Base-by-base conservation (phyloP, 2,888 invertebrate species). In the Trichopoda pennipes region DNA sequence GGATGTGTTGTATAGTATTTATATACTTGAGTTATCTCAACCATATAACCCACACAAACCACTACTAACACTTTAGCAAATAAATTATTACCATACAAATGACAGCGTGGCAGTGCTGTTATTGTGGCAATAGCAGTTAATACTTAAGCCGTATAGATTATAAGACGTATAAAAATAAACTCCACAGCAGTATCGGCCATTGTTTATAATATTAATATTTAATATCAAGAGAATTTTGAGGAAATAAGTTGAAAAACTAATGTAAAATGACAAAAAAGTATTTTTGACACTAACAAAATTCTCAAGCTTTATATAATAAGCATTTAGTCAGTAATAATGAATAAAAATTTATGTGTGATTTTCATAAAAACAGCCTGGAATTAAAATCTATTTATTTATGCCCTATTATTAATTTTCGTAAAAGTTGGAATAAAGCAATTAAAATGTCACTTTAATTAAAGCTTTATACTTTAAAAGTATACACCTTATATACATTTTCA, bases 11-110 rank as follows among this genome's bases (percentile, higher is more conserved):
- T 9, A 47, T 32, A 47, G 0, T 60, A 14, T 19, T 51, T n/a
- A n/a, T n/a, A n/a, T n/a, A n/a, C 10, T 42, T 35, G 47, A 3
- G 6, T 44, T 63, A 6, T 9, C 0, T n/a, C 47, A 35, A 61
- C 44, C 63, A 21, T 32, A 63, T 14, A 60, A 35, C 12, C 63
- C 73, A 63, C 21, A 58, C 44, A 44, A 66, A 55, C 66, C 66
- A 51, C 56, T 21, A 58, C 69, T 12, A 77, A 53, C 61, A 81
- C 58, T 69, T 64, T 64, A 58, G 69, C 78, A 12, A 69, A 78
- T 74, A 78, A 44, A 74, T 64, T 81, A 49, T 77, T 14, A 12
- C 17, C 28, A 8, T 35, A 38, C 35, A 61, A 42, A 53, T 19
- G 16, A 1, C 1, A 51, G 42, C 38, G 17, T 19, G 28, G 23